phyloP scores from a whole-genome alignment of 2,888 invertebrate genomes.

The Chaitophorus viminalis region DNA sequence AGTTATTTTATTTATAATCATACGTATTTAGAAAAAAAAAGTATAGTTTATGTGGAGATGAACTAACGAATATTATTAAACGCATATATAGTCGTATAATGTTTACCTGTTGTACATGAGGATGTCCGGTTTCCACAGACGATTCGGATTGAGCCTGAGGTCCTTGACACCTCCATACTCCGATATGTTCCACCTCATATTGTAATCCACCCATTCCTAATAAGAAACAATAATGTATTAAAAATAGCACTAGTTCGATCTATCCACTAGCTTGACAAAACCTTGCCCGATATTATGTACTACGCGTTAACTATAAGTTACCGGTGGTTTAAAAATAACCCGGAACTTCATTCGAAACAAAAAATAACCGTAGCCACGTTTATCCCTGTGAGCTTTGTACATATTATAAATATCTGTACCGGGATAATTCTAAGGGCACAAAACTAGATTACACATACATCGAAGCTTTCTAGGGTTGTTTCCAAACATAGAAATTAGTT shows the following conservation, averaged over 20 bases:
- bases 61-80: too few relatives aligned
- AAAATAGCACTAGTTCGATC: neutral
- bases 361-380: conserved; percentile 19
- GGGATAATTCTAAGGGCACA: conserved; percentile 47
- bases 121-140: conserved; percentile 98
- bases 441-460: neutral
- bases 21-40: too few relatives aligned
- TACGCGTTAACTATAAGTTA: neutral
- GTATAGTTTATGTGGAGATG: too few relatives aligned
- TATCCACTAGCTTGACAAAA: neutral
- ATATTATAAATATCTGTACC: neutral
- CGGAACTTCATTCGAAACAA: neutral
- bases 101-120: conserved; percentile 98
- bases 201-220: conserved; percentile 98
- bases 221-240: neutral
- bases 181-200: conserved; percentile 94
- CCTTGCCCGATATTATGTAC: neutral
- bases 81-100: conserved; percentile 63
- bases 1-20: too few relatives aligned
- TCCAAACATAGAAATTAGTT: conserved; percentile 46
- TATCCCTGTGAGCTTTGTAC: neutral
- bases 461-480: conserved; percentile 39
- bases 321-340: neutral
- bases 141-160: conserved; percentile 92
- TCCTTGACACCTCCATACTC: conserved; percentile 95